Percentiles rank a stretch among this genome's conserved stretches.
Conservation (phyloP, 92 coral and sea anemone genomes). For the Palythoa caribaeorum region DNA sequence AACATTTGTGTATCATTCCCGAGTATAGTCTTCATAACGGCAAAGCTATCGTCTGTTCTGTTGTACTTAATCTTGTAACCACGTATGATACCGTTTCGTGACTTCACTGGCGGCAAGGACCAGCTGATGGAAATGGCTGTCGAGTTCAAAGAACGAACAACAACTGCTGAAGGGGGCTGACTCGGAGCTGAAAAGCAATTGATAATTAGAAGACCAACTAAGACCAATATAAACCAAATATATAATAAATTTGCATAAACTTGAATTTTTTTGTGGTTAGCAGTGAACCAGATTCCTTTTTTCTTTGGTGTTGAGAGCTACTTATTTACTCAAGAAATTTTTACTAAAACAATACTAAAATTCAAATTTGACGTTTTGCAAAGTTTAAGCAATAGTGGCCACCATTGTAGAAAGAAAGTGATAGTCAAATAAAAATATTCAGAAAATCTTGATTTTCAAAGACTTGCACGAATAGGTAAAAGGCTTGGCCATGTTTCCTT, state of each 20-base stretch:
- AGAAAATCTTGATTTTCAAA: too few species aligned
- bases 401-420: too few species aligned
- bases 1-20: neutral
- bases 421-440: too few species aligned
- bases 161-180: constrained; percentile 26
- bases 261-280: too few species aligned
- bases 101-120: constrained; percentile 14
- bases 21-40: neutral
- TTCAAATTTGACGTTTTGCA: too few species aligned
- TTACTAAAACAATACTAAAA: too few species aligned
- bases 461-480: too few species aligned
- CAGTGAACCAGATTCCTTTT: too few species aligned
- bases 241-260: neutral
- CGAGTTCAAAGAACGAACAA: constrained; percentile 15
- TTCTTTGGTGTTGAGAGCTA: too few species aligned
- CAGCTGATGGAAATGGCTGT: constrained; percentile 31
- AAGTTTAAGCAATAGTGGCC: too few species aligned
- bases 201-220: neutral
- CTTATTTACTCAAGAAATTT: too few species aligned
- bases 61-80: constrained; percentile 10
- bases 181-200: constrained; percentile 11
- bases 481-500: too few species aligned
- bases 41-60: neutral
- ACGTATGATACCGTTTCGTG: constrained; percentile 13
- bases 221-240: neutral